phyloP scores from a whole-genome alignment of 1,140 invertebrate species.

The Phocides pigmalion region DNA sequence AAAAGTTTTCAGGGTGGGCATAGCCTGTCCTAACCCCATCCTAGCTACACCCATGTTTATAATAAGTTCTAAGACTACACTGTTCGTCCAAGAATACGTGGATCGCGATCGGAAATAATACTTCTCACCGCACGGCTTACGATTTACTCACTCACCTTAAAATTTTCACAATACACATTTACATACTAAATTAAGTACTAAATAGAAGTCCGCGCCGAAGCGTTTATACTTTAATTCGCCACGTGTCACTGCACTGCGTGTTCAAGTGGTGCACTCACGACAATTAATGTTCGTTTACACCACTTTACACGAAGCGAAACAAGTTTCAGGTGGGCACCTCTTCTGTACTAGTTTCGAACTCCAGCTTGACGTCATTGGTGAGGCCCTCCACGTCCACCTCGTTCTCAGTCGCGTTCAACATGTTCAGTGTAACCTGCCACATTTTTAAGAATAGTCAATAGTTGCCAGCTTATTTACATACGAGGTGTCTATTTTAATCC shows the following conservation, averaged over 20 bases:
- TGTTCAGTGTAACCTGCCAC: slow-evolving; percentile 92
- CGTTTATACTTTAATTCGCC: neutral
- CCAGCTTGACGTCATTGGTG: slow-evolving; percentile 90
- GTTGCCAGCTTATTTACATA: no score
- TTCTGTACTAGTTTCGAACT: slow-evolving; percentile 90
- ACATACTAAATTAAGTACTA: neutral
- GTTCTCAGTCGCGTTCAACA: slow-evolving; percentile 94
- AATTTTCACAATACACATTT: no score
- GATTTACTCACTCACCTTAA: no score
- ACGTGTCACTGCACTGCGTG: slow-evolving; percentile 1
- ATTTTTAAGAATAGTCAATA: neutral
- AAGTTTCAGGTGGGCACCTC: slow-evolving; percentile 88
- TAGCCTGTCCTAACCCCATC: no score
- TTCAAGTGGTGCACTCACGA: slow-evolving; percentile 4
- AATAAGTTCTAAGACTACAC: no score
- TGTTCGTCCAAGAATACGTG: no score
- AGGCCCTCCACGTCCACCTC: slow-evolving; percentile 94
- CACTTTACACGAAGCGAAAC: slow-evolving; percentile 52
- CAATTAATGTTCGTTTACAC: slow-evolving; percentile 22
- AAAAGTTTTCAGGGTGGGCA: no score
- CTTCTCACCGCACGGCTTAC: no score
- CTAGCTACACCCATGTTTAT: no score
- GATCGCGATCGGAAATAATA: no score
- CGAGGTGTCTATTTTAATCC: no score
- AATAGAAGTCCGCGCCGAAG: neutral